These are phyloP conservation scores for Aethina tumida DNA, from an alignment of 1,140 invertebrate species.

Conservation along the genomic window DNA sequence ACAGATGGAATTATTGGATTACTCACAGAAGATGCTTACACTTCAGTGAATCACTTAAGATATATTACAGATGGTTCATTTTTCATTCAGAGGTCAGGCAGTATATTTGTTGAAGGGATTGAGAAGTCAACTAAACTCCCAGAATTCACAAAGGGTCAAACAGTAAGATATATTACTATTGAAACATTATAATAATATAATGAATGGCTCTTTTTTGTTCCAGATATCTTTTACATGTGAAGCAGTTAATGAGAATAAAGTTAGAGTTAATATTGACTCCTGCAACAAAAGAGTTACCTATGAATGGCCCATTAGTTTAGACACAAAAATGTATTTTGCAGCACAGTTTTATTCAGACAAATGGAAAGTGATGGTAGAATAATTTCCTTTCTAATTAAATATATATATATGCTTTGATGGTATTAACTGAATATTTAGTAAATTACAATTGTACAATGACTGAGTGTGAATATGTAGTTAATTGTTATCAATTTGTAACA, in stretches of 20 bases:
- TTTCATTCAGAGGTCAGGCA: constrained; percentile 21
- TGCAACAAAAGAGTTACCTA: constrained; percentile 27
- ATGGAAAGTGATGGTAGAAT: constrained; percentile 30
- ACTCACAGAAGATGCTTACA: constrained; percentile 10
- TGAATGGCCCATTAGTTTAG: constrained; percentile 19
- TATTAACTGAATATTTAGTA: too few species aligned
- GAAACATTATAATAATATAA: constrained; percentile 2
- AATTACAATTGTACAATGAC: too few species aligned
- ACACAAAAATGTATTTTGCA: constrained; percentile 18
- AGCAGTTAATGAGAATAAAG: constrained; percentile 16
- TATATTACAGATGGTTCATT: constrained; percentile 11
- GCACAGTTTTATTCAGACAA: constrained; percentile 18
- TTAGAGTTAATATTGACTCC: constrained; percentile 25
- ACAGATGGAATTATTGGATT: constrained; percentile 18
- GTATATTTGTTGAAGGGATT: constrained; percentile 23
- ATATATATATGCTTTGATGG: too few species aligned
- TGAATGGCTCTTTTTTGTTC: constrained; percentile 13
- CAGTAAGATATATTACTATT: constrained; percentile 17
- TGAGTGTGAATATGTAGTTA: too few species aligned
- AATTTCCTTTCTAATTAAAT: constrained; percentile 7
- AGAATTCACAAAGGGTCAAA: constrained; percentile 20
- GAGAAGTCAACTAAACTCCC: constrained; percentile 26
- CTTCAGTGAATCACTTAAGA: constrained; percentile 5
- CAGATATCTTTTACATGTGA: constrained; percentile 28
- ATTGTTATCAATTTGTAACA: too few species aligned